These are phyloP conservation scores for Perognathus longimembris DNA, from an alignment of 2,113 vertebrate species.

Conservation along the genomic window DNA sequence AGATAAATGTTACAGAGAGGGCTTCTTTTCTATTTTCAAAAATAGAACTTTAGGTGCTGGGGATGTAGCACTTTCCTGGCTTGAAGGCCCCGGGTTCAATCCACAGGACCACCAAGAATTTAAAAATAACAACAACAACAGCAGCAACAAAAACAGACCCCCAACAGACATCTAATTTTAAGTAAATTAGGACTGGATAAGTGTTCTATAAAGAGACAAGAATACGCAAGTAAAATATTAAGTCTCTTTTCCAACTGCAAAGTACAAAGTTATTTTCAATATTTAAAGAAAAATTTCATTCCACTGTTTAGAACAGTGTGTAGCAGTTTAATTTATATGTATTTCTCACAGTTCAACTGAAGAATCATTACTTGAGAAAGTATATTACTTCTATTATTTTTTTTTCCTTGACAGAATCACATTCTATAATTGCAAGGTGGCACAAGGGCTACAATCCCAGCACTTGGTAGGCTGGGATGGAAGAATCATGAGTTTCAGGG, in stretches of 20 bases:
- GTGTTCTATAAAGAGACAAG: neutral
- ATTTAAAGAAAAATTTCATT: constrained; percentile 30
- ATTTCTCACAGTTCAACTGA: constrained; percentile 41
- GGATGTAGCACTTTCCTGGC: neutral
- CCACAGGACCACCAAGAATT: neutral
- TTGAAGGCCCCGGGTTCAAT: neutral
- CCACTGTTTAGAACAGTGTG: neutral
- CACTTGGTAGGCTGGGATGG: neutral
- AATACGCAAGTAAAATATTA: constrained; percentile 34
- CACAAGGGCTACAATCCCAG: neutral
- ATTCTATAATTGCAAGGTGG: neutral
- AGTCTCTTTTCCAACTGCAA: constrained; percentile 45
- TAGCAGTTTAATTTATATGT: constrained; percentile 25
- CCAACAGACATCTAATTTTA: neutral
- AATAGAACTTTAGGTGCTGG: neutral
- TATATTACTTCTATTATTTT: neutral
- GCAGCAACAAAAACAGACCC: neutral
- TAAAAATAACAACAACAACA: neutral
- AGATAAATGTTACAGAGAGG: constrained; percentile 11
- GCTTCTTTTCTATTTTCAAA: constrained; percentile 31
- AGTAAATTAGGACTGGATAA: constrained; percentile 34
- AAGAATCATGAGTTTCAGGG: neutral
- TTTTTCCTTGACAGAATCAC: neutral
- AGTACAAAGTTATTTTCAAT: constrained; percentile 27
- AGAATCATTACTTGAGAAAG: constrained; percentile 17